These are phyloP conservation scores for Endotricha flammealis DNA, from an alignment of 2,888 invertebrate genomes.

Conservation along the genomic window DNA sequence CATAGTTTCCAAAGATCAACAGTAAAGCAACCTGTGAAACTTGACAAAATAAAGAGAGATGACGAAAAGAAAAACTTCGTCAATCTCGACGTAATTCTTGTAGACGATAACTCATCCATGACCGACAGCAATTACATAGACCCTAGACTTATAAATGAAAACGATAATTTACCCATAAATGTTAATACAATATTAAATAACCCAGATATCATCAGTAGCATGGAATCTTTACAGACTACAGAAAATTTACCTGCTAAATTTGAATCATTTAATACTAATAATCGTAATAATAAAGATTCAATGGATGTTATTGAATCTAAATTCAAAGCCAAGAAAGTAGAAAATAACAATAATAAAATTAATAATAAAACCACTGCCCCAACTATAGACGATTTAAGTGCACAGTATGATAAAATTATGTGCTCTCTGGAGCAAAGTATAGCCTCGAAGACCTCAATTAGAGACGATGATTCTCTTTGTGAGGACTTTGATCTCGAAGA, in stretches of 20 bases:
- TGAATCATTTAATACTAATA: conserved; percentile 59
- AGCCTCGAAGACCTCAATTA: conserved; percentile 62
- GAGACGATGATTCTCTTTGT: conserved; percentile 75
- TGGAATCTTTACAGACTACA: conserved; percentile 70
- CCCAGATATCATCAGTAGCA: conserved; percentile 72
- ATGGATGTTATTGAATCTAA: conserved; percentile 38
- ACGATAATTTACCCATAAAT: conserved; percentile 82
- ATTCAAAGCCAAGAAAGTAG: conserved; percentile 34
- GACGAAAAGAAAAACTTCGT: conserved; percentile 65
- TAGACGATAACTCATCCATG: conserved; percentile 64
- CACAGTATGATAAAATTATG: conserved; percentile 75
- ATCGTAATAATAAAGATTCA: conserved; percentile 44
- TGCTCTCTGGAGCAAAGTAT: conserved; percentile 70
- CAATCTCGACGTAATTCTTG: conserved; percentile 63
- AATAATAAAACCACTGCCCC: conserved; percentile 42
- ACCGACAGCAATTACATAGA: conserved; percentile 77
- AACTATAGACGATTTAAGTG: conserved; percentile 60
- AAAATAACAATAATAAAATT: conserved; percentile 42
- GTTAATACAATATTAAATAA: conserved; percentile 72
- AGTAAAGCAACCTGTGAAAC: conserved; percentile 62
- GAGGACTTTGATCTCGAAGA: conserved; percentile 82
- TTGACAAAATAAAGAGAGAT: conserved; percentile 65
- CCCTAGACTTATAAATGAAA: conserved; percentile 82
- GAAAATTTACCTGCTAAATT: conserved; percentile 72
- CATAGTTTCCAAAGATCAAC: conserved; percentile 68